Evolutionary conservation across 2,797 vertebrate species (phyloP), one percentile per base, ranked within the genome.

Genomic region (Leucoraja ocellata): DNA sequence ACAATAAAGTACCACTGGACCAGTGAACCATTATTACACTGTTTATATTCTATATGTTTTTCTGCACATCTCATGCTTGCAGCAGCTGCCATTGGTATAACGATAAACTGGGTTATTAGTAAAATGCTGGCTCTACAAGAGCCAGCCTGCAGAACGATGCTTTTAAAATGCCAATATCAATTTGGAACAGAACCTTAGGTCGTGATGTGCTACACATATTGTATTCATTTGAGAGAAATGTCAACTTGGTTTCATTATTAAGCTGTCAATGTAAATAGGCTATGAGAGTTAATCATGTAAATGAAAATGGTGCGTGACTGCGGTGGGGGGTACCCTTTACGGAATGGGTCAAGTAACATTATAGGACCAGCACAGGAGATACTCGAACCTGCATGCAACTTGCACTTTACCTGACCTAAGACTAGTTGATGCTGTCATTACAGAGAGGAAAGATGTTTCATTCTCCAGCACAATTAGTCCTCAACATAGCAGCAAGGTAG

Each of bases 271-370:
- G 90, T 92, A 92, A 92, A 92, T 54, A 73, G 71, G 90, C 68
- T 74, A 92, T 46, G 90, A 92, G 90, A 92, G 39, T 92, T 92
- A 74, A 92, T 92, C 90, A 92, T 92, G 90, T 92, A 92, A 92
- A 92, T 92, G 90, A 92, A 74, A 92, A 76, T 92, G 90, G 36
- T 58, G 23, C 36, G 71, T 74, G 39, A 92, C 65, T 92, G 90
- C 90, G 58, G 65, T 36, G 71, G 71, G 90, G 90, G 39, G 90
- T 58, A 92, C 90, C 90, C 90, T 92, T 92, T 58, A 54, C 23
- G 39, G 88, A 58, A 73, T 92, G 90, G 90, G 90, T 92, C 90
- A 92, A 92, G 90, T 74, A 92, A 74, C 71, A 92, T 92, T 74
- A 92, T 92, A 92, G 90, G 90, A 92, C 90, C 68, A 92, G 90